phyloP scores from a whole-genome alignment of 2,888 invertebrate species.

The Hirtodrosophila cameraria region DNA sequence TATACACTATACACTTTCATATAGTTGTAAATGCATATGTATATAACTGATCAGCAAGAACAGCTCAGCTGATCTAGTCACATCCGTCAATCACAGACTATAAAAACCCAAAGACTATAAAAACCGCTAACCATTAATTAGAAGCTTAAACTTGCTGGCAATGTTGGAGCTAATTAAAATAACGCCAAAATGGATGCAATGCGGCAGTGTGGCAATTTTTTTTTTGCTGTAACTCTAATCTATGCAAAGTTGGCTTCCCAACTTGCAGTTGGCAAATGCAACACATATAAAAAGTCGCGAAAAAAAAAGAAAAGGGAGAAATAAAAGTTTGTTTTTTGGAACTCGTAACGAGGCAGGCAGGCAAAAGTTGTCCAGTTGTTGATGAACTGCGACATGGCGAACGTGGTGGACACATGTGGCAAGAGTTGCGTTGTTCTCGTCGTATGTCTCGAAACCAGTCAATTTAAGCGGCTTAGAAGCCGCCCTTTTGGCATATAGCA shows the following conservation, averaged over 20 bases:
- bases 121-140: constrained; percentile 37
- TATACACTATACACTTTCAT: no score
- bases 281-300: constrained; percentile 62
- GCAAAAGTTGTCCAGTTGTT: constrained; percentile 55
- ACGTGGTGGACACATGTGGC: constrained; percentile 55
- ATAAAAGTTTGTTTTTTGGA: constrained; percentile 60
- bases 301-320: constrained; percentile 27
- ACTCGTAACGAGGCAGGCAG: constrained; percentile 51
- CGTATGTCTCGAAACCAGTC: constrained; percentile 49
- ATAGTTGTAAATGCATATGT: no score
- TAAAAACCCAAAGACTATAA: constrained; percentile 1
- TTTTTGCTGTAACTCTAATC: constrained; percentile 46
- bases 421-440: constrained; percentile 4
- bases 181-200: constrained; percentile 40
- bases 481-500: constrained; percentile 20
- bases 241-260: constrained; percentile 53
- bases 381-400: constrained; percentile 67
- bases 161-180: constrained; percentile 45
- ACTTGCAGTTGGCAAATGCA: constrained; percentile 25
- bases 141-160: constrained; percentile 20
- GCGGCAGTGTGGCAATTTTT: constrained; percentile 32
- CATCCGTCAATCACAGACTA: no score
- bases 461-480: constrained; percentile 73
- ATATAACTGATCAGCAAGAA: no score
- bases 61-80: constrained; percentile 2